A percentile compares a stretch with the other conserved stretches of the same genome.
Conservation (phyloP, 2,113 vertebrate genomes). For the Cervus canadensis region DNA sequence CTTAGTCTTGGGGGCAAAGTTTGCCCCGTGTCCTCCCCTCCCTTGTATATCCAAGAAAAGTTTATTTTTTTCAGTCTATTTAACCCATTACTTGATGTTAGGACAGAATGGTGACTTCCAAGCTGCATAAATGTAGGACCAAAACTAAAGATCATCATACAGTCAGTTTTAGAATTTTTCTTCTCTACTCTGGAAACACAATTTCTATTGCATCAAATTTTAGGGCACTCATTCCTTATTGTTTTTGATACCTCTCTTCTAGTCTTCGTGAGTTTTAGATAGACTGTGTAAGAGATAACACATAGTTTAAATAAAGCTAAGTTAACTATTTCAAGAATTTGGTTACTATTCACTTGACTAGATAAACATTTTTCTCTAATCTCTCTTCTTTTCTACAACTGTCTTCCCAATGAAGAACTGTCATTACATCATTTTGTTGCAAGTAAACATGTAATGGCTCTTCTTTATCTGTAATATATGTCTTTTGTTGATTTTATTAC, state of each 20-base stretch:
- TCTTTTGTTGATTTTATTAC: background rate
- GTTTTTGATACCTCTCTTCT: background rate
- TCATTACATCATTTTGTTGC: background rate
- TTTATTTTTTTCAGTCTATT: background rate
- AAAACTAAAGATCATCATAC: background rate
- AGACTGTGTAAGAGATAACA: background rate
- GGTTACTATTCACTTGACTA: background rate
- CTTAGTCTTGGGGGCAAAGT: background rate
- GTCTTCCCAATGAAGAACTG: background rate
- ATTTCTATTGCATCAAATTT: background rate
- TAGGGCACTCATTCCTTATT: background rate
- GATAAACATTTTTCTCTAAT: background rate
- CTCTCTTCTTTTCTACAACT: background rate
- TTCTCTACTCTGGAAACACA: background rate
- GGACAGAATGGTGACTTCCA: background rate
- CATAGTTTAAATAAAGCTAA: background rate
- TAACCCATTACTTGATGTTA: background rate
- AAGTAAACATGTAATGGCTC: background rate
- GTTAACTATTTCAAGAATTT: background rate
- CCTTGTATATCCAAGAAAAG: background rate
- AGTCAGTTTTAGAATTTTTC: background rate
- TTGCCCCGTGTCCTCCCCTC: background rate
- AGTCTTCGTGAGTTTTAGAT: background rate
- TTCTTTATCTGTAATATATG: background rate
- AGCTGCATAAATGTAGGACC: fast-evolving